Evolutionary conservation across 1,140 invertebrate genomes (phyloP).

Genomic region (Conopomorpha cramerella): DNA sequence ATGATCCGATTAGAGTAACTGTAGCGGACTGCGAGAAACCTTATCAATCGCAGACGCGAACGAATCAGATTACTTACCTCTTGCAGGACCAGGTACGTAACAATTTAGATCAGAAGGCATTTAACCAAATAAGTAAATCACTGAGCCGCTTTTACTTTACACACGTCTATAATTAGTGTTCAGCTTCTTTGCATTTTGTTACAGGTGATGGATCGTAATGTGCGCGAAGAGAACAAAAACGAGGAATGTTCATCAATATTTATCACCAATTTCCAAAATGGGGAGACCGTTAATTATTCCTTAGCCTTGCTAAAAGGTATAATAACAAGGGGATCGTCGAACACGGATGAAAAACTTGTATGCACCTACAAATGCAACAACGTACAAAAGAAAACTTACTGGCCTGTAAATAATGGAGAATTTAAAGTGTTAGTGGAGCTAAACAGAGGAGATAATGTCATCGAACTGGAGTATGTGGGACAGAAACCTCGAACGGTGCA

Average conservation of each 20-base stretch:
- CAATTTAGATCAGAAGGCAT: slow-evolving; percentile 14
- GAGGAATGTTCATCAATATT: slow-evolving; percentile 43
- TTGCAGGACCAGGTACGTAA: too few species aligned
- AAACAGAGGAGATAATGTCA: slow-evolving; percentile 42
- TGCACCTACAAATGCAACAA: slow-evolving; percentile 30
- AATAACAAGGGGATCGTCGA: slow-evolving; percentile 41
- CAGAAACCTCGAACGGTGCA: slow-evolving; percentile 28
- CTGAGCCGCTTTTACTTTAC: too few species aligned
- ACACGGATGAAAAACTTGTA: slow-evolving; percentile 42
- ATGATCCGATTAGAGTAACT: too few species aligned
- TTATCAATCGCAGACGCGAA: too few species aligned
- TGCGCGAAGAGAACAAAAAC: slow-evolving; percentile 35
- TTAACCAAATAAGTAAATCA: too few species aligned
- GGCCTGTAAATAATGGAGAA: slow-evolving; percentile 51
- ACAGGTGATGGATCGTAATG: slow-evolving; percentile 54
- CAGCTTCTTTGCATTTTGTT: slow-evolving; percentile 14
- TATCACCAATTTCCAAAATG: slow-evolving; percentile 52
- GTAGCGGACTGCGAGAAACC: too few species aligned
- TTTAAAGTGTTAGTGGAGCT: slow-evolving; percentile 52
- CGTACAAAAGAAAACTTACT: slow-evolving; percentile 25
- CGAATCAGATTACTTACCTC: too few species aligned
- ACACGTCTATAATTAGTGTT: slow-evolving; percentile 5
- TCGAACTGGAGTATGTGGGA: slow-evolving; percentile 32
- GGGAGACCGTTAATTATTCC: slow-evolving; percentile 50
- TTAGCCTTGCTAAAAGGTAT: slow-evolving; percentile 50